Evolutionary conservation across 2,888 invertebrate species (phyloP), one percentile per base, ranked within the genome.

Genomic region (Parnassius smintheus): DNA sequence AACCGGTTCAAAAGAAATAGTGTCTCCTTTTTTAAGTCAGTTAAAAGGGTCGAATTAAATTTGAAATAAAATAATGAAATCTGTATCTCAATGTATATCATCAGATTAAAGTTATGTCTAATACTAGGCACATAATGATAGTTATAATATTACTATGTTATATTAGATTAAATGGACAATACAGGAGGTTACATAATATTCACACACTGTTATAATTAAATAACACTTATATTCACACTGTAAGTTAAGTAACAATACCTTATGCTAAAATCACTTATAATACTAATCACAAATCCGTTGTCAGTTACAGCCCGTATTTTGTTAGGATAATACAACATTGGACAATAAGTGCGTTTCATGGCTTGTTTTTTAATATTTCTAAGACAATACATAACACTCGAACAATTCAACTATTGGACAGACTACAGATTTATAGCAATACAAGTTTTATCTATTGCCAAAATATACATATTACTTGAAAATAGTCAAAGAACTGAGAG

Each of bases 281-380:
- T 72, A 72, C 83, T 89, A 89, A 80, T 89, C 84, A 88, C 91
- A 91, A 91, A 91, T 91, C 91, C 91, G 82, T 91, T 86, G 84
- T 90, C 82, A 83, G 77, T 89, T 85, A 90, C 89, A 89, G 88
- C 90, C 91, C 80, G 89, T 79, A 73, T 76, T 80, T 77, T 77
- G 76, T 80, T 82, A 83, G 80, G 78, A 82, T 80, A 61, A 70
- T 53, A 56, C 18, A 59, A 49, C 22, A 48, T 60, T 59, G 68
- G 69, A 68, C 65, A 69, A 63, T 71, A 61, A 56, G 66, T 72
- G 66, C 71, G 70, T 72, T 67, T 65, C 68, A 72, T 65, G 64
- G 68, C 68, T 51, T n/a, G 51, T 59, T 45, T 55, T 46, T 46
- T 50, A 11, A 49, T 50, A 49, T 60, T 54, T 54, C 52, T 52